Evolutionary conservation across 2,113 vertebrate species (phyloP).

Genomic region (Elephas maximus): DNA sequence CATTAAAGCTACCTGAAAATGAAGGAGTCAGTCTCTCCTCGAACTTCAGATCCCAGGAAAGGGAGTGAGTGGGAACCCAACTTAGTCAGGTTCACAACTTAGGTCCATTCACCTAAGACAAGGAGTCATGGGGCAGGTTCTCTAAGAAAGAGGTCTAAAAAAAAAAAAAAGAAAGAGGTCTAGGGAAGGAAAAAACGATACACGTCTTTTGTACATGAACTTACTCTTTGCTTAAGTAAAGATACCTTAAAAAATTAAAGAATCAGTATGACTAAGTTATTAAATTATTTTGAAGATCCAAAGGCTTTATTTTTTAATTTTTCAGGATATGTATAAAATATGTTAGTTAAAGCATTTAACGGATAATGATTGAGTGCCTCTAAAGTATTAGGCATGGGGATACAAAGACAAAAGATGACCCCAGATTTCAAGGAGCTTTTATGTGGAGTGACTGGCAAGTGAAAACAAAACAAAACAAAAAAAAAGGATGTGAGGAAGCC

Average conservation of each 20-base stretch:
- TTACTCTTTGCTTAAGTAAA: slow-evolving; percentile 1
- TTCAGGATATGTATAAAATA: background rate
- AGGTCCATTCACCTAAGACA: background rate
- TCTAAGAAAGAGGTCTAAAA: background rate
- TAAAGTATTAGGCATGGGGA: background rate
- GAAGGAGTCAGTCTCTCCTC: background rate
- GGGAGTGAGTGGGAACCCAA: background rate
- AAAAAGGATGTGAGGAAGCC: background rate
- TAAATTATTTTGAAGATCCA: background rate
- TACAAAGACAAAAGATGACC: background rate
- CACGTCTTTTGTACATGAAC: background rate
- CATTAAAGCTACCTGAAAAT: background rate
- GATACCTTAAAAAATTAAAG: background rate
- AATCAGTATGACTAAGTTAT: background rate
- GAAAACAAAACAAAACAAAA: background rate
- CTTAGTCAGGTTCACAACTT: background rate
- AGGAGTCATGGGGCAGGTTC: background rate
- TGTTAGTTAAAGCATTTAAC: background rate
- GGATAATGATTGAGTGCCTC: background rate
- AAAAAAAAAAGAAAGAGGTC: background rate
- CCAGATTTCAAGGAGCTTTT: background rate
- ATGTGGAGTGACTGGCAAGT: background rate
- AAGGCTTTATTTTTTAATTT: background rate
- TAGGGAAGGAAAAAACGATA: background rate
- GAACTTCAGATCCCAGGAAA: background rate